Evolutionary conservation across 2,113 vertebrate genomes (phyloP), one percentile per base, ranked within the genome.

Genomic region (Cyprinus carpio): DNA sequence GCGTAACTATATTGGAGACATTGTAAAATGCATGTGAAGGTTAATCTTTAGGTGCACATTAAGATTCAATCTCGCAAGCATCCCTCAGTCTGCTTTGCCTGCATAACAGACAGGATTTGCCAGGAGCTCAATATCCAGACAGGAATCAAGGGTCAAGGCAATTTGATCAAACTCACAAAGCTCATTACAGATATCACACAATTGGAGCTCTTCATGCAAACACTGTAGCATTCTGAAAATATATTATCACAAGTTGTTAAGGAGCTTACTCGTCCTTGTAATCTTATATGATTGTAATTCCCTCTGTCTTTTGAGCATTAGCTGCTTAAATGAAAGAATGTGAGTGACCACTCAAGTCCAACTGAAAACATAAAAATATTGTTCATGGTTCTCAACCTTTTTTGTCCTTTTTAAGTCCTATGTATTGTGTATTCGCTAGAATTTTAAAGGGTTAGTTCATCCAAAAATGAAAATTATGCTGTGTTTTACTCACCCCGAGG

Each of bases 301-400:
- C 65, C 69, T 91, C 89, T 91, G 89, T 89, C 88, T 90, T 89
- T 60, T 87, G 27, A 62, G 76, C 60, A 83, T 83, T 72, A 49
- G 60, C 8, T 65, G 64, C 80, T 69, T 27, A 67, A 77, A 79
- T 77, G 51, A 67, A 82, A 72, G 13, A n/a, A 46, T 82, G 43
- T 56, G 27, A 29, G 43, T 56, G 27, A 40, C 16, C 49, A 31
- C 31, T 23, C 46, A 81, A 25, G 51, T 15, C 2, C 40, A 65
- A 29, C 23, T 25, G 71, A 74, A 46, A 74, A 74, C 69, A 23
- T 69, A 20, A 31, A 54, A 11, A 54, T 51, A 76, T 15, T 51
- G 25, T 54, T 75, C 10, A 43, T 40, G 40, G 40, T 40, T 43
- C 40, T 31, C 31, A 13, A 37, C 2, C 43, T 54, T 20, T 20